These are phyloP conservation scores for Campylorhamphus procurvoides DNA, from an alignment of 2,113 vertebrate genomes.

Conservation along the genomic window DNA sequence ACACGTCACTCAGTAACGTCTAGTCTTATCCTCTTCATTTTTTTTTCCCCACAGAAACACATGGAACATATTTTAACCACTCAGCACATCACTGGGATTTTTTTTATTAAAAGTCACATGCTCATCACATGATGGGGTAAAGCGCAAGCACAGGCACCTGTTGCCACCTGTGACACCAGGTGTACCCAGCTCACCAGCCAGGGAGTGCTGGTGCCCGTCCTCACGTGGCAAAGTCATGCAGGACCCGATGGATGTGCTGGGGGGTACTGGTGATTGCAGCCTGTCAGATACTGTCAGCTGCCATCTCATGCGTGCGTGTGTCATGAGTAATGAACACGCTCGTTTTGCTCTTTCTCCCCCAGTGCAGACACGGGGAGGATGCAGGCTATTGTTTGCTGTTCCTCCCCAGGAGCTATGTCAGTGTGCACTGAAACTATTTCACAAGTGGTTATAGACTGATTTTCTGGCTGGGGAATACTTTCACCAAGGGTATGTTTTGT, in stretches of 20 bases:
- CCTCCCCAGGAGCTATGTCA: neutral
- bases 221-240: neutral
- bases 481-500: neutral
- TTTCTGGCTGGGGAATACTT: neutral
- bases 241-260: neutral
- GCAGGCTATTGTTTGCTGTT: neutral
- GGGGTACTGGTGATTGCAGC: neutral
- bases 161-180: neutral
- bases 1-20: neutral
- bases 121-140: neutral
- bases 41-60: neutral
- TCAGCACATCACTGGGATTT: neutral
- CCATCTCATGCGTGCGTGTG: neutral
- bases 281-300: slow-evolving; percentile 22
- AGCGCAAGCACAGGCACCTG: neutral
- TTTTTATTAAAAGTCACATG: neutral
- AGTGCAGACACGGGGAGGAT: neutral
- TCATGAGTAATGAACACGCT: neutral
- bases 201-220: fast-evolving
- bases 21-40: neutral
- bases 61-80: neutral
- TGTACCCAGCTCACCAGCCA: neutral
- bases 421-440: neutral
- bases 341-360: neutral
- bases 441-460: neutral